These are phyloP conservation scores for Pycnonotus jocosus DNA, from an alignment of 2,113 vertebrate species.

Conservation along the genomic window DNA sequence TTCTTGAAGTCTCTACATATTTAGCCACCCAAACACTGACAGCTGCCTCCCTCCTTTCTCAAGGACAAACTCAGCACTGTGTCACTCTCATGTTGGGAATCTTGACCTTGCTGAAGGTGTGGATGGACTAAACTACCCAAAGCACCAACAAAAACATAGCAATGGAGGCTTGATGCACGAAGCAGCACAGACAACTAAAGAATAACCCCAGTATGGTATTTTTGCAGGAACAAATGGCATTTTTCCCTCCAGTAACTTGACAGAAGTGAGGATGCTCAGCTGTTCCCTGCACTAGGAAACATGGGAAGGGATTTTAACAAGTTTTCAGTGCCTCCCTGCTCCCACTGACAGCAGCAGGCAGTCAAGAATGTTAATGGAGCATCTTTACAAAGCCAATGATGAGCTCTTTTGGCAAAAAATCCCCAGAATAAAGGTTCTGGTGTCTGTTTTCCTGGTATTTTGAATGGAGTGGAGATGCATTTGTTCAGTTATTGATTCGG, in stretches of 20 bases:
- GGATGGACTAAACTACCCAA: background rate
- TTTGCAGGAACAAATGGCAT: background rate
- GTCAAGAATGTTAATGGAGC: background rate
- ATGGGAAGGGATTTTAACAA: background rate
- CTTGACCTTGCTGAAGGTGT: background rate
- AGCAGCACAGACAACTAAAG: background rate
- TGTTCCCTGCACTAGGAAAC: background rate
- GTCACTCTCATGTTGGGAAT: background rate
- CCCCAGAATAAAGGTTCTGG: background rate
- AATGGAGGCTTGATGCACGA: rapidly evolving
- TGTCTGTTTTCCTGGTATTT: background rate
- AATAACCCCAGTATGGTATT: background rate
- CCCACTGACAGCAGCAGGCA: background rate
- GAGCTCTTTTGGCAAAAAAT: background rate
- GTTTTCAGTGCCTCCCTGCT: background rate
- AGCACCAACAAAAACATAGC: background rate
- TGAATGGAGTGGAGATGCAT: background rate
- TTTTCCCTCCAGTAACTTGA: background rate
- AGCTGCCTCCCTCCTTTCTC: background rate
- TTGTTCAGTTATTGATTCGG: background rate
- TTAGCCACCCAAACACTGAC: background rate
- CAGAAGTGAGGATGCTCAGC: background rate
- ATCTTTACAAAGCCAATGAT: background rate
- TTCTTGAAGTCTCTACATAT: background rate
- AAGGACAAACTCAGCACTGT: background rate